Evolutionary conservation across 2,113 vertebrate species (phyloP).

Genomic region (Probosciger aterrimus): DNA sequence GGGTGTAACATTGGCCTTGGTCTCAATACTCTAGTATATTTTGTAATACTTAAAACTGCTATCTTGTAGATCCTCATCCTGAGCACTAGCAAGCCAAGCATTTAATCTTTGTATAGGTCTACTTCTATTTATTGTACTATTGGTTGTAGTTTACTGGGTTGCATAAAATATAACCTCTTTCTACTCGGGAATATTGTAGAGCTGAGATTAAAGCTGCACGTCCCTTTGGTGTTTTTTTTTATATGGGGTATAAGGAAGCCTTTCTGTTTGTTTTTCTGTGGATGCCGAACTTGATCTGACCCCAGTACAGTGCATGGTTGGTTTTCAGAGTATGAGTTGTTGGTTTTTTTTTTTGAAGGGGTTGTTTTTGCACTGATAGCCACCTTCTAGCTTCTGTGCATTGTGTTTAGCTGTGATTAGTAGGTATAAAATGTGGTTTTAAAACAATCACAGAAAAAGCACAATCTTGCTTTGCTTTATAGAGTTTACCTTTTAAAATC

Average conservation of each 20-base stretch:
- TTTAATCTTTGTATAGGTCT: neutral
- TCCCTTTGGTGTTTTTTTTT: neutral
- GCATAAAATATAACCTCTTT: neutral
- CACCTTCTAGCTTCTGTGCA: neutral
- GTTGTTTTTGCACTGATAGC: neutral
- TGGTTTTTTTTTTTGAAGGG: neutral
- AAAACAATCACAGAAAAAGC: neutral
- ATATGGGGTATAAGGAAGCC: neutral
- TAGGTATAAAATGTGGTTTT: neutral
- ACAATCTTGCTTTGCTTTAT: neutral
- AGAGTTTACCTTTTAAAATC: neutral
- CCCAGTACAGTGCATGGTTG: accelerated
- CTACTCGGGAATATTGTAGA: neutral
- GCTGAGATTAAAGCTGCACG: neutral
- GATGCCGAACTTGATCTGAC: neutral
- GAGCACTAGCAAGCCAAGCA: neutral
- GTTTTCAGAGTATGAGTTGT: neutral
- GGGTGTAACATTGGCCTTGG: neutral
- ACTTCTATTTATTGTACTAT: neutral
- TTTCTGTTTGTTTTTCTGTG: neutral
- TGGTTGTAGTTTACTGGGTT: neutral
- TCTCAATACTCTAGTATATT: neutral
- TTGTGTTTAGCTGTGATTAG: neutral
- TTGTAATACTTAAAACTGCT: neutral
- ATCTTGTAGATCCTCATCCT: neutral